Conservation (phyloP, 1,140 invertebrate species). For the Bathynomus jamesi region DNA sequence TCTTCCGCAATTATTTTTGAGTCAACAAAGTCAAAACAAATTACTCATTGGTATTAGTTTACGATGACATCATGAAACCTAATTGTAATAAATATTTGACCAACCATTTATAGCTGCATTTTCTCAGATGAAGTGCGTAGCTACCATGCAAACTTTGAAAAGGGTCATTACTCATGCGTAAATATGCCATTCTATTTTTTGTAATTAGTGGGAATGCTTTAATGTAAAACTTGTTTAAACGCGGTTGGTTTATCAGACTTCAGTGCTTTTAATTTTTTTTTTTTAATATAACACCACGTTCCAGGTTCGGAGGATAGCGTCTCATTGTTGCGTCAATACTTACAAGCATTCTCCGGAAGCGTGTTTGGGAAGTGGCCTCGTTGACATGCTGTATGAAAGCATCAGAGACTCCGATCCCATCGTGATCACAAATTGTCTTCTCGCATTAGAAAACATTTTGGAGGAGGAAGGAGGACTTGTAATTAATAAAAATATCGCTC, state of each 20-base stretch:
- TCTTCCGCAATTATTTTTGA: too few species aligned
- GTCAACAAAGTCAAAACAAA: too few species aligned
- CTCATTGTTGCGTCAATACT: neutral
- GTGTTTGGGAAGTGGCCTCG: neutral
- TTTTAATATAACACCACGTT: neutral
- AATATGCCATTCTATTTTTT: neutral
- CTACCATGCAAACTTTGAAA: neutral
- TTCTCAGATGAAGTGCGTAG: too few species aligned
- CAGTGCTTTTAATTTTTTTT: too few species aligned
- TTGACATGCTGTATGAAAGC: neutral
- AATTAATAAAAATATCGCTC: neutral
- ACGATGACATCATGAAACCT: too few species aligned
- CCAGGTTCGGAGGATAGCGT: neutral
- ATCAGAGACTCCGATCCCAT: neutral
- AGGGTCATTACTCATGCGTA: neutral
- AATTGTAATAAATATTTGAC: too few species aligned
- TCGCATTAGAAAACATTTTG: neutral
- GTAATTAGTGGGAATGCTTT: neutral
- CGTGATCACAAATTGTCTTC: neutral
- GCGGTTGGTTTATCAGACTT: too few species aligned
- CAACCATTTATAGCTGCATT: too few species aligned
- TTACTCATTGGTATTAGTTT: too few species aligned
- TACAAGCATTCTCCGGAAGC: neutral
- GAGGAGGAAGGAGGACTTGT: neutral
- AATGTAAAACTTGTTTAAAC: neutral